Conservation (phyloP, 2,797 vertebrate genomes). For the Dromococcyx pavoninus region DNA sequence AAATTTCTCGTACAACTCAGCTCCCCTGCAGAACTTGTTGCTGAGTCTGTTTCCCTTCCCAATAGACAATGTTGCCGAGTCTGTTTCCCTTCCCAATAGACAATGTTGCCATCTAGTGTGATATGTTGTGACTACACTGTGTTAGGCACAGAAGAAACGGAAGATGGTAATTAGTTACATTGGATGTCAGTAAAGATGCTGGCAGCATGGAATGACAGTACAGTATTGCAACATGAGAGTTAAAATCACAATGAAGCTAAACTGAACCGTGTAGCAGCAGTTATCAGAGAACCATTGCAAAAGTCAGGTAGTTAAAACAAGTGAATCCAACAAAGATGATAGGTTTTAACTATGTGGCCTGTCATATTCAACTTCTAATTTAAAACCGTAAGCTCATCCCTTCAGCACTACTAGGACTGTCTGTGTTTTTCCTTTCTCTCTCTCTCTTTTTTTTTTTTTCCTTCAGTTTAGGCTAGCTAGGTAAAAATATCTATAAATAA, state of each 20-base stretch:
- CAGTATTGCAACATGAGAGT: neutral
- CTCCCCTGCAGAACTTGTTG: neutral
- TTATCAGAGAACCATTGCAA: neutral
- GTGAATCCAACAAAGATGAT: neutral
- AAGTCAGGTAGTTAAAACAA: neutral
- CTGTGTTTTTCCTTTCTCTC: neutral
- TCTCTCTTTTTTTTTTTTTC: neutral
- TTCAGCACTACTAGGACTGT: neutral
- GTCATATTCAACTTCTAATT: neutral
- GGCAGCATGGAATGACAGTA: neutral
- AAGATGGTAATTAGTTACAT: neutral
- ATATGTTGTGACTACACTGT: neutral
- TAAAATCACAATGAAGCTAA: neutral
- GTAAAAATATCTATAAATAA: neutral
- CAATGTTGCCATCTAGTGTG: neutral
- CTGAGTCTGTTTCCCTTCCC: neutral
- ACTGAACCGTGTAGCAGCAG: neutral
- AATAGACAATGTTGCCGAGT: neutral
- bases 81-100: neutral
- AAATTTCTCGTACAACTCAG: neutral
- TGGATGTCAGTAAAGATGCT: neutral
- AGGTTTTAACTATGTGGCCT: neutral
- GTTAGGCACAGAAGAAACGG: neutral
- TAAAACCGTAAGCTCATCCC: neutral
- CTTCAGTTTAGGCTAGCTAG: neutral